phyloP scores from a whole-genome alignment of 2,888 invertebrate genomes.

The Autographa gamma region DNA sequence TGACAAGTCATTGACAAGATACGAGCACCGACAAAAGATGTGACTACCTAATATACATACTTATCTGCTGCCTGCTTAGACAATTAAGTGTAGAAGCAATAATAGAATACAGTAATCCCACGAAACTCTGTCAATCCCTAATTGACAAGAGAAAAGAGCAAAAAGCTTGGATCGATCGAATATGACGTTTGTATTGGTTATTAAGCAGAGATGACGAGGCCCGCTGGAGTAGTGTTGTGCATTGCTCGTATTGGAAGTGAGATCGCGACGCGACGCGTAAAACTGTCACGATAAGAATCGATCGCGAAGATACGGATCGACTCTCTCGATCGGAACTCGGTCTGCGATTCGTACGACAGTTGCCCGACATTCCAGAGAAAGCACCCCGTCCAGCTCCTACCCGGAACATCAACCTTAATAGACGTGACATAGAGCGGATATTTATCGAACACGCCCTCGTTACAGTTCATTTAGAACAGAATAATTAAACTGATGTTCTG shows the following conservation, averaged over 20 bases:
- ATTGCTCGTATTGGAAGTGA: slow-evolving; percentile 70
- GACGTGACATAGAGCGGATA: slow-evolving; percentile 62
- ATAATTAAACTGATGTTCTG: slow-evolving; percentile 64
- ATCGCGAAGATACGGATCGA: slow-evolving; percentile 80
- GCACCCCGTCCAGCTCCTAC: slow-evolving; percentile 60
- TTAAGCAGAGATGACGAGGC: slow-evolving; percentile 49
- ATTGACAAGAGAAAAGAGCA: slow-evolving; percentile 39
- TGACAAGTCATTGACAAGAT: slow-evolving; percentile 68
- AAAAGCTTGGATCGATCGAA: slow-evolving; percentile 44
- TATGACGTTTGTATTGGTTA: slow-evolving; percentile 45
- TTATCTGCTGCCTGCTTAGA: slow-evolving; percentile 37
- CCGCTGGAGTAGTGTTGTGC: slow-evolving; percentile 53
- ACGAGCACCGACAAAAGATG: slow-evolving; percentile 62
- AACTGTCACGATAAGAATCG: slow-evolving; percentile 86
- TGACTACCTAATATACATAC: slow-evolving; percentile 48
- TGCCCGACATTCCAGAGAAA: slow-evolving; percentile 76
- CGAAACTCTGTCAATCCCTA: slow-evolving; percentile 47
- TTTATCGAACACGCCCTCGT: slow-evolving; percentile 47
- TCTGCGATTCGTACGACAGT: slow-evolving; percentile 71
- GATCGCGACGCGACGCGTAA: slow-evolving; percentile 81
- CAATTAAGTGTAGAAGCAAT: slow-evolving; percentile 36
- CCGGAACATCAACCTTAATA: slow-evolving; percentile 66
- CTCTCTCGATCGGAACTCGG: slow-evolving; percentile 70
- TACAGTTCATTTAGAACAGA: slow-evolving; percentile 58
- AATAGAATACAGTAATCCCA: slow-evolving; percentile 24